Evolutionary conservation across 2,797 vertebrate genomes (phyloP), one percentile per base, ranked within the genome.

Genomic region (Halcyon chelicuti): DNA sequence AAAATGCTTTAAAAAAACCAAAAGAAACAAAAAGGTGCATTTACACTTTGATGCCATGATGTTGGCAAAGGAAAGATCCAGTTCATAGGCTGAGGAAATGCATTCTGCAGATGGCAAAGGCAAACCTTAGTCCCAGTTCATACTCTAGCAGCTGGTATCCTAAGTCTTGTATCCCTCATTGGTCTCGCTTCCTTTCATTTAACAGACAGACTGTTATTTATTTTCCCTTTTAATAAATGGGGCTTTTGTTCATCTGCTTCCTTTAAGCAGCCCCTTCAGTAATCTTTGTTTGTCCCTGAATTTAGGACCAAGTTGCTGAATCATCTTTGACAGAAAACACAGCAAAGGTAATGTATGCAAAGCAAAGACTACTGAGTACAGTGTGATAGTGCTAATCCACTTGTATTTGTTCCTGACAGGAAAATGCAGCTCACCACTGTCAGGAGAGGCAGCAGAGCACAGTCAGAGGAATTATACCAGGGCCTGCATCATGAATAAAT

Each of bases 161-260:
- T 55, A 74, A 90, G 54, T 90, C 90, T 91, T 92, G 62, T 76
- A 77, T 51, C 73, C 65, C 79, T 88, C 79, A 90, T 93, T 95
- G 85, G 89, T 96, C 85, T 96, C 31, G 13, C 93, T 73, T 97
- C 91, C 86, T 93, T 93, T 94, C 73, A 77, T 58, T 74, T 63
- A 84, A 44, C 44, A 95, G 63, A 23, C 87, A 84, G 72, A 31
- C 47, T 88, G n/a, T 70, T 94, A 55, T 55, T 90, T 94, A 86
- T 94, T 94, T 95, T 88, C 31, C 55, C 47, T 85, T 23, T 26
- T 78, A 78, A 90, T 42, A 90, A 96, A 86, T 14, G 31, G 51
- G 39, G 40, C 39, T 93, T 96, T 96, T 94, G 93, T 97, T 94
- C 29, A 28, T 75, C 52, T 75, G 71, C 46, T 88, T 93, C 82